Evolutionary conservation across 53 echinoderm and acorn worm species (phyloP).

Genomic region (Pentamera pediparva): DNA sequence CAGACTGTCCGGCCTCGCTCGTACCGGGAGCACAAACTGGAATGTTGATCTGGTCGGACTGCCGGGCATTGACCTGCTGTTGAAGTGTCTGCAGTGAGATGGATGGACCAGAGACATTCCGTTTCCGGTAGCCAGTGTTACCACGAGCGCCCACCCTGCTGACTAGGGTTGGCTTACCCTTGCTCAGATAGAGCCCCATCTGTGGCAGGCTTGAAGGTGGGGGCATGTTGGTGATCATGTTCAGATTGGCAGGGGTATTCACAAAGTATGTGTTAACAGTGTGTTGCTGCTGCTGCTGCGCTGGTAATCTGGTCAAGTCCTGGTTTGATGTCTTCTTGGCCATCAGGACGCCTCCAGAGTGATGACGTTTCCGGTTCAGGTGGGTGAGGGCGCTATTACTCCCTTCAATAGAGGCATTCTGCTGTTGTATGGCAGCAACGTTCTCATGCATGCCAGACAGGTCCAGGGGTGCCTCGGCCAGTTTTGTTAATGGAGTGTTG

Average conservation of each 20-base stretch:
- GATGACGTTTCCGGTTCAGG: slow-evolving; percentile 11
- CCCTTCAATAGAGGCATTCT: neutral
- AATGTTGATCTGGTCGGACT: slow-evolving; percentile 48
- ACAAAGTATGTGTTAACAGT: neutral
- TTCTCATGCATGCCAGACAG: neutral
- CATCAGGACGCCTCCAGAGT: slow-evolving; percentile 14
- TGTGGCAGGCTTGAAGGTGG: slow-evolving; percentile 44
- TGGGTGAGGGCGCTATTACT: neutral
- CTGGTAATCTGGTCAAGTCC: neutral
- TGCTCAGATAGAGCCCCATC: slow-evolving; percentile 20
- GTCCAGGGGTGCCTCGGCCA: slow-evolving; percentile 12
- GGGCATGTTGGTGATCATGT: slow-evolving; percentile 49
- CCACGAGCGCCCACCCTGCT: neutral
- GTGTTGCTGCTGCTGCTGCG: slow-evolving; percentile 6
- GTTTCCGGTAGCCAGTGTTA: slow-evolving; percentile 24
- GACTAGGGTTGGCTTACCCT: slow-evolving; percentile 19
- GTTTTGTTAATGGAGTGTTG: neutral
- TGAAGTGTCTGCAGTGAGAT: slow-evolving; percentile 36
- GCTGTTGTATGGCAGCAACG: neutral
- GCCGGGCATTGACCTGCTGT: slow-evolving; percentile 31
- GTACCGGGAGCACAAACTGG: slow-evolving; percentile 10
- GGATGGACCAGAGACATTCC: slow-evolving; percentile 68
- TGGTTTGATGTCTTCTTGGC: neutral
- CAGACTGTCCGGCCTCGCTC: neutral
- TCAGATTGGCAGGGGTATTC: neutral